phyloP scores from a whole-genome alignment of 2,797 vertebrate genomes.

The Arnoldichthys spilopterus region DNA sequence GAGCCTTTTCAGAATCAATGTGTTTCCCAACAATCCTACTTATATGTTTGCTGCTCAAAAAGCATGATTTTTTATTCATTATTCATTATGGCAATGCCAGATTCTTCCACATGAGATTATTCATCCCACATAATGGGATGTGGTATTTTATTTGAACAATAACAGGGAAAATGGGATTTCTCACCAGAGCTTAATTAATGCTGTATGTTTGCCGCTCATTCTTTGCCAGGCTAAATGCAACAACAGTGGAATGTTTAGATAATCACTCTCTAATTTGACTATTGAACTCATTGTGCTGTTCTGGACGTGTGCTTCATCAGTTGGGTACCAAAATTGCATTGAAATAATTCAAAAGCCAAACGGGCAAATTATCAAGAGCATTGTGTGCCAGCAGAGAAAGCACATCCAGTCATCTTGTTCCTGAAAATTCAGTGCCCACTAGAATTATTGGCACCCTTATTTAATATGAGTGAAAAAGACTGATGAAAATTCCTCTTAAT shows the following conservation, averaged over 20 bases:
- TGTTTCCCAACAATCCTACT: no score
- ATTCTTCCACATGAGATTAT: neutral
- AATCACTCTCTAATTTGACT: constrained; percentile 5
- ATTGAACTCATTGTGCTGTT: neutral
- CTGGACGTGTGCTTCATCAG: neutral
- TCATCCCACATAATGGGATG: neutral
- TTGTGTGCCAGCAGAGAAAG: neutral
- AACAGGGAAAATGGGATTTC: constrained; percentile 1
- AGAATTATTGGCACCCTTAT: no score
- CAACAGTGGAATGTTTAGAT: neutral
- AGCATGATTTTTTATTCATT: no score
- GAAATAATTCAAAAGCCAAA: neutral
- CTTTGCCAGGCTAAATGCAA: constrained; percentile 4
- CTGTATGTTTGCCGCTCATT: neutral
- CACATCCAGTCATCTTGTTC: neutral
- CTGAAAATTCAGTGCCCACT: no score
- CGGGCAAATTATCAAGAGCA: neutral
- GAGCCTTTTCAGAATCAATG: no score
- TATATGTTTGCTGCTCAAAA: no score
- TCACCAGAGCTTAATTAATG: constrained; percentile 9
- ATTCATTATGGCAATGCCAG: neutral
- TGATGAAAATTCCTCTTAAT: no score
- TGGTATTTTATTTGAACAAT: neutral
- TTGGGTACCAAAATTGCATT: neutral
- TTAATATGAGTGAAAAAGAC: no score